These are phyloP conservation scores for Acrossocheilus wenchowensis DNA, from an alignment of 2,797 vertebrate genomes.

Conservation along the genomic window DNA sequence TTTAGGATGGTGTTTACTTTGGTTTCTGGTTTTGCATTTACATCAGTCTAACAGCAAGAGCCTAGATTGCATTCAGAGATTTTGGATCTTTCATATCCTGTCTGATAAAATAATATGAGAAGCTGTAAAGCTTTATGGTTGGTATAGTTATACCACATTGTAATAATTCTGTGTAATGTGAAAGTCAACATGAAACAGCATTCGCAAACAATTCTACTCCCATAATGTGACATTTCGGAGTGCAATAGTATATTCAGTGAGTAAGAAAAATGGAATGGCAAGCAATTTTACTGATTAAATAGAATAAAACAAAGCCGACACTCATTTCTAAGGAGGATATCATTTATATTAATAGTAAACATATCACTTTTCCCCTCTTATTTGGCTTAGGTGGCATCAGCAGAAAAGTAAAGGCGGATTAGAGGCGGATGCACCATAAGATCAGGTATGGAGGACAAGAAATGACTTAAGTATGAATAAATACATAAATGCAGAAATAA, in stretches of 20 bases:
- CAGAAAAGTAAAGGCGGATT: background rate
- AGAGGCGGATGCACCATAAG: too few species aligned
- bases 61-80: constrained; percentile 15
- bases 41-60: constrained; percentile 16
- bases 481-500: too few species aligned
- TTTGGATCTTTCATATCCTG: constrained; percentile 22
- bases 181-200: constrained; percentile 2
- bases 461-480: too few species aligned
- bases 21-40: constrained; percentile 25
- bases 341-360: background rate
- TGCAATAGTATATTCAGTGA: background rate
- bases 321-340: background rate
- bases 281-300: background rate
- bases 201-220: background rate
- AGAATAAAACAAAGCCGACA: background rate
- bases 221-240: background rate
- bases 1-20: background rate
- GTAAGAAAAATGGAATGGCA: background rate
- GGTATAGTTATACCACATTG: background rate
- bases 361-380: too few species aligned
- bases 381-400: background rate
- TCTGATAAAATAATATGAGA: background rate
- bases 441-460: background rate
- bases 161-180: background rate
- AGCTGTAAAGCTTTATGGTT: background rate